These are phyloP conservation scores for Tipula lateralis DNA, from an alignment of 2,888 invertebrate genomes.

Conservation along the genomic window DNA sequence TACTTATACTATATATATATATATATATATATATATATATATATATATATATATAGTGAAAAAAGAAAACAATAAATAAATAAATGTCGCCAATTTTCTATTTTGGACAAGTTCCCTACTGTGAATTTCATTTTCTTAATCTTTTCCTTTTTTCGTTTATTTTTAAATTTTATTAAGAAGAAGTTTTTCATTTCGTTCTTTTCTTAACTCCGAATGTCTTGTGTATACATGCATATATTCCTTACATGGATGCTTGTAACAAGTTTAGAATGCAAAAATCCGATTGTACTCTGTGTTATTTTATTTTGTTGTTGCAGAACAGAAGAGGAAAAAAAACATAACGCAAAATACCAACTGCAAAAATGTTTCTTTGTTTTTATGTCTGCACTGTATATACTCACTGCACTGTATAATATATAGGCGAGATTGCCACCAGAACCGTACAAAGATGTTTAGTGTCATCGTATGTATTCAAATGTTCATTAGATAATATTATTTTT, in stretches of 20 bases:
- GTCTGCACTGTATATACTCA: neutral
- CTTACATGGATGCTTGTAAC: conserved; percentile 19
- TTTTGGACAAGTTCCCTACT: conserved; percentile 30
- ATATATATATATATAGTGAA: neutral
- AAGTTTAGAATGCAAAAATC: conserved; percentile 28
- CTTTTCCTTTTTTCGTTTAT: neutral
- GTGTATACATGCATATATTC: neutral
- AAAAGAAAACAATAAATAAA: conserved; percentile 27
- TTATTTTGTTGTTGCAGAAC: neutral
- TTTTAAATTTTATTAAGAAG: neutral
- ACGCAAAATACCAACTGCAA: conserved; percentile 9
- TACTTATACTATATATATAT: no score
- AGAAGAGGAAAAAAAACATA: neutral
- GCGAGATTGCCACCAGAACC: neutral
- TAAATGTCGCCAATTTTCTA: conserved; percentile 30
- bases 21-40: neutral
- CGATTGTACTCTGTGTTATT: neutral
- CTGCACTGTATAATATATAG: neutral
- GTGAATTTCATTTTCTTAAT: conserved; percentile 2
- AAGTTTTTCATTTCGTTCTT: neutral
- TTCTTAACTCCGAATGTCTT: conserved; percentile 25
- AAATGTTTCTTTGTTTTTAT: neutral
- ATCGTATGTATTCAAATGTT: neutral
- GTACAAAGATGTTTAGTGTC: neutral
- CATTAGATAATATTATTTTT: neutral